Percentiles rank a stretch among this genome's conserved stretches.
Evolutionary conservation across 2,797 vertebrate species (phyloP).

Genomic region (Thunnus albacares): DNA sequence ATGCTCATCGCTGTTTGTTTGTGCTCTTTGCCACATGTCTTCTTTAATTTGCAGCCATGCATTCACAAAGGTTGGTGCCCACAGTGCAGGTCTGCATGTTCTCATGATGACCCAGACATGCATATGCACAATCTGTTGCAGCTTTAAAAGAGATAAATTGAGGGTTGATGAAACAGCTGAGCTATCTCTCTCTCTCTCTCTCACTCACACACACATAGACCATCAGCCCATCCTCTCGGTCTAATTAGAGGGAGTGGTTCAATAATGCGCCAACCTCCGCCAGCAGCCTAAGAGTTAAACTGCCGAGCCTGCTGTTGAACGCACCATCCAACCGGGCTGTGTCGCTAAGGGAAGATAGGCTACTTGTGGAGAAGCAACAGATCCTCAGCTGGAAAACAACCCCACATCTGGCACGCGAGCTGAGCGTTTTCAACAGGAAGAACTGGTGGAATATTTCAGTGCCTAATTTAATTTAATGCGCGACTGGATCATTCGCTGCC

Average conservation of each 20-base stretch:
- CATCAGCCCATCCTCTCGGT: slow-evolving; percentile 22
- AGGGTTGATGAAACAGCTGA: background rate
- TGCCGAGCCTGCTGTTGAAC: slow-evolving; percentile 67
- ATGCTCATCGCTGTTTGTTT: background rate
- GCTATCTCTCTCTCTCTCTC: slow-evolving; percentile 4
- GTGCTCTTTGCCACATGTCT: background rate
- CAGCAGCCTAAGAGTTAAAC: slow-evolving; percentile 81
- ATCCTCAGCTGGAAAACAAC: slow-evolving; percentile 75
- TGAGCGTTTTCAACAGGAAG: slow-evolving; percentile 11
- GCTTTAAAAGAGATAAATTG: background rate
- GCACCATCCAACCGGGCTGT: slow-evolving; percentile 76
- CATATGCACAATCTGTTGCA: background rate
- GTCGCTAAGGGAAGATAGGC: slow-evolving; percentile 75
- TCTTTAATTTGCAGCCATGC: background rate
- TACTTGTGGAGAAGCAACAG: slow-evolving; percentile 82
- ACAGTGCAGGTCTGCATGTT: background rate
- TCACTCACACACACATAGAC: slow-evolving; percentile 21
- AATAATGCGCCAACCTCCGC: slow-evolving; percentile 48
- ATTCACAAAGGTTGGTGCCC: background rate
- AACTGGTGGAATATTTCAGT: slow-evolving; percentile 6
- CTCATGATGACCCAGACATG: background rate
- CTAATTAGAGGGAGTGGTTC: slow-evolving; percentile 73
- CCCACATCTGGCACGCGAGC: slow-evolving; percentile 60
- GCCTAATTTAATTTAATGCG: background rate
- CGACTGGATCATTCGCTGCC: slow-evolving; percentile 17